These are phyloP conservation scores for Drosophila melanica DNA, from an alignment of 1,140 invertebrate genomes.

Conservation along the genomic window DNA sequence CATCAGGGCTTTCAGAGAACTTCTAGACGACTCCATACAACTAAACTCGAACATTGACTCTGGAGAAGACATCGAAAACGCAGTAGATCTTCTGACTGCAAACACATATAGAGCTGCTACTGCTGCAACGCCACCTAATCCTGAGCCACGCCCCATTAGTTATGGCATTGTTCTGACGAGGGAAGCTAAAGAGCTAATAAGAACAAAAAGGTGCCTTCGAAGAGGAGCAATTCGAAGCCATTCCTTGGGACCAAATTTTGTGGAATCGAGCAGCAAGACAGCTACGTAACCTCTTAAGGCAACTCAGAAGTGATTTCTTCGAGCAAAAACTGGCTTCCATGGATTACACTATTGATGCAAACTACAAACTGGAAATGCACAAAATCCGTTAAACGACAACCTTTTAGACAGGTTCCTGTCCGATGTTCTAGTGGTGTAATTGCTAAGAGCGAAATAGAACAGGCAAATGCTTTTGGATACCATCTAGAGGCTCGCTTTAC, in stretches of 20 bases:
- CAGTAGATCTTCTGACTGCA: conserved; percentile 10
- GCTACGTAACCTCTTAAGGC: too few relatives aligned
- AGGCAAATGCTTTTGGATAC: conserved; percentile 7
- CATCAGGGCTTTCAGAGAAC: too few relatives aligned
- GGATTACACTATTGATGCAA: conserved; percentile 25
- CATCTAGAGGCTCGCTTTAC: too few relatives aligned
- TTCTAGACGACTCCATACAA: not conserved
- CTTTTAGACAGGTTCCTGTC: conserved; percentile 6
- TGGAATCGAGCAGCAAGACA: too few relatives aligned
- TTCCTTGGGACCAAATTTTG: too few relatives aligned
- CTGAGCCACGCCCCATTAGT: not conserved
- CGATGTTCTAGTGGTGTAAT: conserved; percentile 5
- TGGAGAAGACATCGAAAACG: conserved; percentile 18
- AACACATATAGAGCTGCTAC: conserved; percentile 29
- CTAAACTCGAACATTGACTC: conserved; percentile 15
- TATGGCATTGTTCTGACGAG: conserved; percentile 12
- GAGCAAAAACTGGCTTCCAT: conserved; percentile 27
- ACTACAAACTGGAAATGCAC: conserved; percentile 37
- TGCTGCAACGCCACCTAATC: conserved; percentile 5
- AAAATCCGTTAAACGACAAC: conserved; percentile 19
- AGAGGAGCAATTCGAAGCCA: conserved; percentile 24
- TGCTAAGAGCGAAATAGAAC: not conserved
- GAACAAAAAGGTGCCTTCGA: conserved; percentile 8
- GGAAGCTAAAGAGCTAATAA: conserved; percentile 10
- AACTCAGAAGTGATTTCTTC: too few relatives aligned